Conservation (phyloP, 2,113 vertebrate species). For the Cyanoliseus patagonus region DNA sequence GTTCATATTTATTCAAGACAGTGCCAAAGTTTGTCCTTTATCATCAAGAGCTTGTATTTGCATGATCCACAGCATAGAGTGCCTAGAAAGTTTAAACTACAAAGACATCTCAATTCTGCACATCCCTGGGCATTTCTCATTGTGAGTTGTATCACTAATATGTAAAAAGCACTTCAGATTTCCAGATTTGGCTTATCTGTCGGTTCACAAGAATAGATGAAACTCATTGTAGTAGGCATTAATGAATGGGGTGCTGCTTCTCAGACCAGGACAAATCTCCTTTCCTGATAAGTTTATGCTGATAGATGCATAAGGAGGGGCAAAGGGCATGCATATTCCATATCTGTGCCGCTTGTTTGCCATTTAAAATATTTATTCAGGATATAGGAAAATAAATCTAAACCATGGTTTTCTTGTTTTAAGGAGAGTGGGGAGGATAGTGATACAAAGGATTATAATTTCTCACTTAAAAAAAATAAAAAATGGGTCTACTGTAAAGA, state of each 20-base stretch:
- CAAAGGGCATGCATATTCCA: neutral
- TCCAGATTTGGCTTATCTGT: neutral
- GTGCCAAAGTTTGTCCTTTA: neutral
- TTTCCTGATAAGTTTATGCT: neutral
- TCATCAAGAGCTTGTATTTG: neutral
- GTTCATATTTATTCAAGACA: neutral
- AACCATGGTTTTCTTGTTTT: neutral
- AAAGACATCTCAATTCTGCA: neutral
- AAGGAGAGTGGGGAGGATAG: neutral
- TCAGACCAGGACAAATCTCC: neutral
- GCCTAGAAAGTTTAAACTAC: neutral
- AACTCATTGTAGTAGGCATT: neutral
- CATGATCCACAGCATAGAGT: rapidly evolving
- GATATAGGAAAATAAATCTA: neutral
- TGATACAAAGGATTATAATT: neutral
- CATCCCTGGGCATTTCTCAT: neutral
- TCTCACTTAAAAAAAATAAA: neutral
- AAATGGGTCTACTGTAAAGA: neutral
- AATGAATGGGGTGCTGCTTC: neutral
- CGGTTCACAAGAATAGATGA: neutral
- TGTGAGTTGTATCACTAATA: neutral
- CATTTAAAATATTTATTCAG: neutral
- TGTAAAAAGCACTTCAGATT: neutral
- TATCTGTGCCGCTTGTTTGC: neutral
- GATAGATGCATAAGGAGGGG: neutral